phyloP scores from a whole-genome alignment of 2,888 invertebrate genomes.

The Notodonta dromedarius region DNA sequence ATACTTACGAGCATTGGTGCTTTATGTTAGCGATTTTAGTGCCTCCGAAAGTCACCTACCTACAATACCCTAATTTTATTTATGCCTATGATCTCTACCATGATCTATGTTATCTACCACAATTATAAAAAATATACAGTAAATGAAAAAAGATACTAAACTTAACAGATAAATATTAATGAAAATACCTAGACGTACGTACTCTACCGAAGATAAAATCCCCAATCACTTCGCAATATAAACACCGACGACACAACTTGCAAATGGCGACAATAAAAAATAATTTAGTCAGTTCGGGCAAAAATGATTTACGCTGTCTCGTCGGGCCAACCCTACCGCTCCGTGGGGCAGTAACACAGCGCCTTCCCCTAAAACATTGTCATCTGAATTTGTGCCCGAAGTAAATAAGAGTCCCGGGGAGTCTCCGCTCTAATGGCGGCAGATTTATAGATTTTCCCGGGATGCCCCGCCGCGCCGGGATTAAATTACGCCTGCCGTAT shows the following conservation, averaged over 20 bases:
- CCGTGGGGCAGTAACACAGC: constrained; percentile 75
- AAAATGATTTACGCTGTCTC: constrained; percentile 44
- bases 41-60: no score
- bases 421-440: constrained; percentile 79
- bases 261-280: constrained; percentile 10
- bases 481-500: constrained; percentile 82
- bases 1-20: constrained; percentile 13
- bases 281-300: constrained; percentile 8
- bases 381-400: constrained; percentile 84
- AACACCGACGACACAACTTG: constrained; percentile 4
- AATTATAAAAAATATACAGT: no score
- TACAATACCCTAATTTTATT: no score
- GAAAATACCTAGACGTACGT: not conserved
- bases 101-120: no score
- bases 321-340: constrained; percentile 63
- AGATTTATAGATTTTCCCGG: constrained; percentile 84
- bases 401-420: constrained; percentile 84
- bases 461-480: constrained; percentile 78
- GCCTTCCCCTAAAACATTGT: constrained; percentile 84
- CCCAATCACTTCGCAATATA: constrained; percentile 1
- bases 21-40: not conserved
- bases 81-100: no score
- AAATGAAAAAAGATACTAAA: no score
- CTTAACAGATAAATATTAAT: no score
- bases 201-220: not conserved